Percentiles rank a stretch among this genome's conserved stretches.
Conservation (phyloP, 1,140 invertebrate species). For the Cotesia chilonis region DNA sequence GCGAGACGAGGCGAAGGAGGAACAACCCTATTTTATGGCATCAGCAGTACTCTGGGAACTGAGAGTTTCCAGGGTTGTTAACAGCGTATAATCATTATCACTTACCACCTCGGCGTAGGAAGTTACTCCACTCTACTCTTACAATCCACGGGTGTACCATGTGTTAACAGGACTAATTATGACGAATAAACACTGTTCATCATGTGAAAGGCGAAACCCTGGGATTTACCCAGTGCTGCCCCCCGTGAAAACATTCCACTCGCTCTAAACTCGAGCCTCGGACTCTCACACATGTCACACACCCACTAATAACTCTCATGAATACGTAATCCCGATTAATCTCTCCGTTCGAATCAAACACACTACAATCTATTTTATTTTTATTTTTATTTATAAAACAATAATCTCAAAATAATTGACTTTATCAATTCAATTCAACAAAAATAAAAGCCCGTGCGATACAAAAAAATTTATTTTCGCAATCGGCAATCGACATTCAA, state of each 20-base stretch:
- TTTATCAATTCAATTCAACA: too few species aligned
- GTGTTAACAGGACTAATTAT: conserved; percentile 40
- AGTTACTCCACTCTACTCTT: neutral
- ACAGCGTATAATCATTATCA: conserved; percentile 32
- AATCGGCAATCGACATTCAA: too few species aligned
- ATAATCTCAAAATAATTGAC: too few species aligned
- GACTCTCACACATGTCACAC: neutral
- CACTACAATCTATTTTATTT: too few species aligned
- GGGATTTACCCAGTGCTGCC: neutral
- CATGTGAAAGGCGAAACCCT: conserved; percentile 35
- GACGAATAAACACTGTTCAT: conserved; percentile 43
- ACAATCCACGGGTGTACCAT: conserved; percentile 20
- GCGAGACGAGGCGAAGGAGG: too few species aligned
- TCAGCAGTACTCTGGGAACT: neutral
- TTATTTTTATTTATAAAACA: too few species aligned
- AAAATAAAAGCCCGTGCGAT: too few species aligned
- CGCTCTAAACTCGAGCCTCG: neutral
- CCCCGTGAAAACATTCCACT: too few species aligned
- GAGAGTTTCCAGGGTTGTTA: conserved; percentile 19
- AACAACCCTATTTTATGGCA: neutral
- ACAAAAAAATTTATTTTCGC: too few species aligned
- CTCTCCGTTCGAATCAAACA: too few species aligned
- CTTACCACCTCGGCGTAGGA: conserved; percentile 13
- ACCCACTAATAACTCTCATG: too few species aligned
- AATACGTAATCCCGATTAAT: too few species aligned